phyloP scores from a whole-genome alignment of 2,888 invertebrate genomes.

The Xylota segnis region DNA sequence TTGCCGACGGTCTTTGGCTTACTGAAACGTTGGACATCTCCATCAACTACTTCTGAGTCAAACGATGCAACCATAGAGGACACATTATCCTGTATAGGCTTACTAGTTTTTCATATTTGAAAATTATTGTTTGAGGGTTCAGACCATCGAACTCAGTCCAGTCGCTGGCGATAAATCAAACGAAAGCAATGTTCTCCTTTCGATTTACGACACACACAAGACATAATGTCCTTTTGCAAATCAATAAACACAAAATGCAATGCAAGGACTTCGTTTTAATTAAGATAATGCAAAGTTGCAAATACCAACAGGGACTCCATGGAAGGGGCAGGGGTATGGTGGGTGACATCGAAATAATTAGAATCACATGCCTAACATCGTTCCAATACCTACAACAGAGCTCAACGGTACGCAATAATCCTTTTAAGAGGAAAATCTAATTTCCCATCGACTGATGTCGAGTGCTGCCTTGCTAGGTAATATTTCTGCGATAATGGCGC shows the following conservation, averaged over 20 bases:
- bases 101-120: too few relatives aligned
- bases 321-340: conserved; percentile 27
- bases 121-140: too few relatives aligned
- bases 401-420: conserved; percentile 54
- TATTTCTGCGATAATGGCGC: conserved; percentile 76
- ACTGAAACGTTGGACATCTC: too few relatives aligned
- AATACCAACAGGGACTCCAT: conserved; percentile 41
- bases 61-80: too few relatives aligned
- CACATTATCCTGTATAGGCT: too few relatives aligned
- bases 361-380: conserved; percentile 59
- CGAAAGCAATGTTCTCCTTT: conserved; percentile 13
- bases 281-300: conserved; percentile 69
- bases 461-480: conserved; percentile 64
- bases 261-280: conserved; percentile 58
- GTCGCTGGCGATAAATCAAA: neutral
- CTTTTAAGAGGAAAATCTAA: conserved; percentile 74
- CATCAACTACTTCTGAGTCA: too few relatives aligned
- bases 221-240: conserved; percentile 1
- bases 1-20: too few relatives aligned
- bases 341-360: conserved; percentile 68
- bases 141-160: neutral
- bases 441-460: conserved; percentile 70
- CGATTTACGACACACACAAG: conserved; percentile 48
- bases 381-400: conserved; percentile 6
- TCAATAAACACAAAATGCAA: conserved; percentile 8